Evolutionary conservation across 2,888 invertebrate genomes (phyloP).

Genomic region (Noctua janthe): DNA sequence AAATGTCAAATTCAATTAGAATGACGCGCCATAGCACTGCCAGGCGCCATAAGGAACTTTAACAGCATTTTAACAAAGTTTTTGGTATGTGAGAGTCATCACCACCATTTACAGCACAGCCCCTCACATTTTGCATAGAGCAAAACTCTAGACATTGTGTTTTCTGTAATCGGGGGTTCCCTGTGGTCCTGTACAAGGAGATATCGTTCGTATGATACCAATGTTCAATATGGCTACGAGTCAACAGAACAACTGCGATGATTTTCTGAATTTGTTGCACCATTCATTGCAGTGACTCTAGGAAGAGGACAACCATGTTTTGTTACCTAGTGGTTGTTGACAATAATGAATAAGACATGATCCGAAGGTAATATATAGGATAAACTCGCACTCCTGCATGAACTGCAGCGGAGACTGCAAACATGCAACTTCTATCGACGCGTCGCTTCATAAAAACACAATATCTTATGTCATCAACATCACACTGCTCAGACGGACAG

Average conservation of each 20-base stretch:
- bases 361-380: neutral
- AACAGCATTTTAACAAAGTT: neutral
- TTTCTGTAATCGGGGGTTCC: neutral
- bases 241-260: neutral
- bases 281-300: neutral
- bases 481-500: neutral
- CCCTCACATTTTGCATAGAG: neutral
- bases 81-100: neutral
- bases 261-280: neutral
- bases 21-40: conserved; percentile 23
- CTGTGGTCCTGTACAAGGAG: neutral
- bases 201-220: neutral
- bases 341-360: neutral
- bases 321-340: neutral
- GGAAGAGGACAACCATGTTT: neutral
- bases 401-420: neutral
- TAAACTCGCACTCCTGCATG: neutral
- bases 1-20: conserved; percentile 30
- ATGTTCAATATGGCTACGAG: neutral
- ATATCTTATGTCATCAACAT: neutral
- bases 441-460: neutral
- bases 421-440: neutral
- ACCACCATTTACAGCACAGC: neutral
- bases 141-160: conserved; percentile 1
- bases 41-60: conserved; percentile 24